Conservation (phyloP, 2,888 invertebrate genomes). For the Epirrita christyi region DNA sequence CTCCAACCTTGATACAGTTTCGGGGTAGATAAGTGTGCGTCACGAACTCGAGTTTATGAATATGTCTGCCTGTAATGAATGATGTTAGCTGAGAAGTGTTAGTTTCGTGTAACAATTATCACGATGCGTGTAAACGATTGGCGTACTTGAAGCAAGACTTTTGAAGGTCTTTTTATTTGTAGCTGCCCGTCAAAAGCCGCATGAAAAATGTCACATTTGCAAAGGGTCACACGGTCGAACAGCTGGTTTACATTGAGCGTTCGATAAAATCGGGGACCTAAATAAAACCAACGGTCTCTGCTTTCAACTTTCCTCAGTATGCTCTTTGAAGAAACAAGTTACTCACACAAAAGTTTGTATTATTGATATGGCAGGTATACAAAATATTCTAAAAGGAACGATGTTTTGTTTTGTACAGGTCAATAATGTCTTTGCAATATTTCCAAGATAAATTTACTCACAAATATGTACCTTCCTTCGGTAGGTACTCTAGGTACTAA, state of each 20-base stretch:
- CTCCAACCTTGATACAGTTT: constrained; percentile 48
- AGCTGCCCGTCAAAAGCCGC: constrained; percentile 13
- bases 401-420: no score
- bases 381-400: no score
- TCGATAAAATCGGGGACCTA: constrained; percentile 22
- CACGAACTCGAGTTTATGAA: constrained; percentile 37
- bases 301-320: constrained; percentile 27
- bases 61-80: constrained; percentile 39
- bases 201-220: constrained; percentile 7
- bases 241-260: constrained; percentile 21
- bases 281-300: constrained; percentile 32
- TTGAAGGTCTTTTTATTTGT: constrained; percentile 39
- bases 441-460: no score
- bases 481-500: no score
- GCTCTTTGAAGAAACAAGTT: constrained; percentile 27
- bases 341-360: constrained; percentile 12
- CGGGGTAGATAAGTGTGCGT: constrained; percentile 42
- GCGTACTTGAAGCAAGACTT: constrained; percentile 36
- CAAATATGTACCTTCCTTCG: no score
- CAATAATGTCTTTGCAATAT: no score
- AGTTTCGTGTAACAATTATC: constrained; percentile 54
- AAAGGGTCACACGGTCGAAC: constrained; percentile 26
- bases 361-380: no score
- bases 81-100: constrained; percentile 47
- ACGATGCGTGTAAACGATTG: constrained; percentile 44